phyloP scores from a whole-genome alignment of 35 echinoderm and acorn worm species.

The Diadema setosum region DNA sequence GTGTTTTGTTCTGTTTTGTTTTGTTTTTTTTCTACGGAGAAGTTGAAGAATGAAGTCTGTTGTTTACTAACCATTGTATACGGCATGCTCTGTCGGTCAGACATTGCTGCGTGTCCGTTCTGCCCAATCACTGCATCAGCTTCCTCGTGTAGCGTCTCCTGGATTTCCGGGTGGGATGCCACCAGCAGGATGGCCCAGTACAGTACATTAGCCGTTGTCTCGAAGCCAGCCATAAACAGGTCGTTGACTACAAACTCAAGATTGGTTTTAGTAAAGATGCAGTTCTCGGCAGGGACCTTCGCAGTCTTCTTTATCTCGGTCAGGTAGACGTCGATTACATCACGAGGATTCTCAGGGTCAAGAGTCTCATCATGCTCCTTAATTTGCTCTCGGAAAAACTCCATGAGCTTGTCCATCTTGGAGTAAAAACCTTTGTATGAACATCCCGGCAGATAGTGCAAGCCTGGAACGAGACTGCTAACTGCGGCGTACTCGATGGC shows the following conservation, averaged over 20 bases:
- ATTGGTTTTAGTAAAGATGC: background rate
- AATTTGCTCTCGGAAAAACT: slow-evolving; percentile 17
- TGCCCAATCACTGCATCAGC: background rate
- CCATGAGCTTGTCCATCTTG: background rate
- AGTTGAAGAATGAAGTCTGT: no score
- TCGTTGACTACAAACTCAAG: slow-evolving; percentile 16
- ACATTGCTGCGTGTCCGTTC: background rate
- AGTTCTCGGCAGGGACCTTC: background rate
- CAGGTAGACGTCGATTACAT: slow-evolving; percentile 45
- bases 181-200: slow-evolving; percentile 33
- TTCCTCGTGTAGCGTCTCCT: slow-evolving; percentile 42
- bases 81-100: background rate
- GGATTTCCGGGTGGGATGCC: slow-evolving; percentile 16
- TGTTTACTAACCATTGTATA: background rate
- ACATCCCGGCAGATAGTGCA: background rate
- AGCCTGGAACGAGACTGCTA: background rate
- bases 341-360: background rate
- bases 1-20: no score
- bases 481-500: background rate
- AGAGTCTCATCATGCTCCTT: background rate
- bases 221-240: slow-evolving; percentile 53
- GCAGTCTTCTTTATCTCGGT: background rate
- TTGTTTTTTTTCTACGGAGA: no score
- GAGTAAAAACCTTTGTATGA: background rate
- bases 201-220: slow-evolving; percentile 3